A percentile compares a stretch with the other conserved stretches of the same genome.
Conservation (phyloP, 2,797 vertebrate genomes). For the Valencia hispanica region DNA sequence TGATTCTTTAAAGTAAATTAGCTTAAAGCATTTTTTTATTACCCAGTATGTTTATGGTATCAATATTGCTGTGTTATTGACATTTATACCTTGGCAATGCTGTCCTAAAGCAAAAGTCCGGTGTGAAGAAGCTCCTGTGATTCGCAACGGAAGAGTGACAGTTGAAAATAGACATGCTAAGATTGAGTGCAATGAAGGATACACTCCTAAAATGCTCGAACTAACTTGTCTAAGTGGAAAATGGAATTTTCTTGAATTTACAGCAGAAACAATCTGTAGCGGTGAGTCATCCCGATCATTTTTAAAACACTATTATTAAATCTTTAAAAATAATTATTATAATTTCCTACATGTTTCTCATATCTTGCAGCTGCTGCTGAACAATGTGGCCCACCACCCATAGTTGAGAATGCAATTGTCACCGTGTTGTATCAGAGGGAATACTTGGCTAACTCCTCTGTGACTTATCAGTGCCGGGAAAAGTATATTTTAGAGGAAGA, state of each 20-base stretch:
- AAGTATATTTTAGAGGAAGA: background rate
- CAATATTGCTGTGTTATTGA: background rate
- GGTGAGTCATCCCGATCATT: background rate
- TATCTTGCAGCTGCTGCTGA: slow-evolving; percentile 17
- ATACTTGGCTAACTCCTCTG: slow-evolving; percentile 13
- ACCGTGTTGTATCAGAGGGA: background rate
- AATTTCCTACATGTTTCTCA: background rate
- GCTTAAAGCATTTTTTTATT: background rate
- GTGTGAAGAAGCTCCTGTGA: slow-evolving; percentile 51
- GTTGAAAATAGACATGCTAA: accelerated
- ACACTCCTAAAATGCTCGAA: accelerated
- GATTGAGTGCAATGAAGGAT: background rate
- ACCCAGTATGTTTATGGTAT: background rate
- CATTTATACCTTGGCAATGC: background rate
- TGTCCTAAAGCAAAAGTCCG: slow-evolving; percentile 10
- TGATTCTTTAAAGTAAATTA: background rate
- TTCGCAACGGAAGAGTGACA: slow-evolving; percentile 25
- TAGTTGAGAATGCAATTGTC: slow-evolving; percentile 50
- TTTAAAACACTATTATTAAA: background rate
- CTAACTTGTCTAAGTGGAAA: background rate
- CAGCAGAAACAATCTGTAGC: background rate
- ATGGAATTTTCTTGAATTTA: background rate
- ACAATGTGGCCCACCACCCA: slow-evolving; percentile 30
- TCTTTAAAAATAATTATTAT: background rate
- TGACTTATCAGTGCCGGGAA: slow-evolving; percentile 51